A percentile compares a stretch with the other conserved stretches of the same genome.
Evolutionary conservation across 2,888 invertebrate species (phyloP).

Genomic region (Tholera decimalis): DNA sequence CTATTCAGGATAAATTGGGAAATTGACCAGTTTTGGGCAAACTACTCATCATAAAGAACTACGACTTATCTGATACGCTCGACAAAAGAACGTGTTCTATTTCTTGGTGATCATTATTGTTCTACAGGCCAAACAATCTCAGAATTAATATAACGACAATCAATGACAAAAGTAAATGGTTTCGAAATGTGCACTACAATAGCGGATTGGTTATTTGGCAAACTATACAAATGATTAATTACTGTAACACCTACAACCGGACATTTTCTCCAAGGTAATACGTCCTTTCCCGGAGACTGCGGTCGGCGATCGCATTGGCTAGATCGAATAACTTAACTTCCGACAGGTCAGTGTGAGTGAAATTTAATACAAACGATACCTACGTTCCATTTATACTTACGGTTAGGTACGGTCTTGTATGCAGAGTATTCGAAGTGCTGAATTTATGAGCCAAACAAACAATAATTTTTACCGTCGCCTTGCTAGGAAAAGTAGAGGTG

Average conservation of each 20-base stretch:
- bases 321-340: constrained; percentile 69
- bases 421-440: not conserved
- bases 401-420: not conserved
- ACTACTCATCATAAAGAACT: not conserved
- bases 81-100: not conserved
- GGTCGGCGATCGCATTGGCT: constrained; percentile 68
- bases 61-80: not conserved
- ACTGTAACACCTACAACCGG: constrained; percentile 62
- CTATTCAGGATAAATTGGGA: constrained; percentile 31
- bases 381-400: constrained; percentile 28
- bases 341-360: constrained; percentile 66
- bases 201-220: constrained; percentile 45
- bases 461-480: not conserved
- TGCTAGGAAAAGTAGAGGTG: not conserved
- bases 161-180: constrained; percentile 13
- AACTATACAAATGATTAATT: constrained; percentile 42
- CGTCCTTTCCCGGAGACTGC: constrained; percentile 76
- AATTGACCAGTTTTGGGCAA: constrained; percentile 34
- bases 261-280: constrained; percentile 75
- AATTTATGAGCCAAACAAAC: not conserved
- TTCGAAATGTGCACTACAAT: constrained; percentile 1
- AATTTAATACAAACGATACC: constrained; percentile 61
- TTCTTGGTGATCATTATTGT: constrained; percentile 5
- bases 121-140: not conserved
- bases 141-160: not conserved